Percentiles rank a stretch among this genome's conserved stretches.
phyloP scores from a whole-genome alignment of 2,797 vertebrate genomes.

The Peromyscus melanophrys region DNA sequence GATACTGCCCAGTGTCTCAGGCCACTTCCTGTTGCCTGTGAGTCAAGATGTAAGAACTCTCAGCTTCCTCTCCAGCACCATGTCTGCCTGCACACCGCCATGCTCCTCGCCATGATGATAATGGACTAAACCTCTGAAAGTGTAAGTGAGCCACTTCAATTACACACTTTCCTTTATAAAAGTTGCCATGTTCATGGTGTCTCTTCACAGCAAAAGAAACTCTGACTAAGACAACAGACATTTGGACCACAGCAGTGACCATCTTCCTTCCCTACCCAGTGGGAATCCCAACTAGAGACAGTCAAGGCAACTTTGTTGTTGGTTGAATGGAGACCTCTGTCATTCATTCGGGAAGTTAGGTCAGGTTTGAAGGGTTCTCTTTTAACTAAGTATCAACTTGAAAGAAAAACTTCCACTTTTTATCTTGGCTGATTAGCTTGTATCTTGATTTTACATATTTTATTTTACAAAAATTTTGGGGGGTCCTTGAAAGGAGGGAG shows the following conservation, averaged over 20 bases:
- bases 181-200: background rate
- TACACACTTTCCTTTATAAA: background rate
- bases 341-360: background rate
- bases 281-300: background rate
- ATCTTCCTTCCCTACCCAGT: background rate
- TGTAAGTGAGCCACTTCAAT: background rate
- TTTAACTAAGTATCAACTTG: background rate
- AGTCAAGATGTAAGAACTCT: background rate
- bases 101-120: background rate
- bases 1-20: background rate
- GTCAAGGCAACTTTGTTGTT: background rate
- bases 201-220: background rate
- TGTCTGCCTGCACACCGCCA: background rate
- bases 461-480: background rate
- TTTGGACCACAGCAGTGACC: background rate
- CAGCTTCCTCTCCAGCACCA: background rate
- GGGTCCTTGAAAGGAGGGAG: background rate
- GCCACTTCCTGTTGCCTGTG: background rate
- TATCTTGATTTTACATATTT: conserved; percentile 33
- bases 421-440: background rate
- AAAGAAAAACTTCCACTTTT: background rate
- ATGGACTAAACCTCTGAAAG: background rate
- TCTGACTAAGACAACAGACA: background rate
- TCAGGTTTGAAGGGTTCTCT: background rate
- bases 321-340: too few relatives aligned